phyloP scores from a whole-genome alignment of 2,113 vertebrate species.

The Actenoides lindsayi region DNA sequence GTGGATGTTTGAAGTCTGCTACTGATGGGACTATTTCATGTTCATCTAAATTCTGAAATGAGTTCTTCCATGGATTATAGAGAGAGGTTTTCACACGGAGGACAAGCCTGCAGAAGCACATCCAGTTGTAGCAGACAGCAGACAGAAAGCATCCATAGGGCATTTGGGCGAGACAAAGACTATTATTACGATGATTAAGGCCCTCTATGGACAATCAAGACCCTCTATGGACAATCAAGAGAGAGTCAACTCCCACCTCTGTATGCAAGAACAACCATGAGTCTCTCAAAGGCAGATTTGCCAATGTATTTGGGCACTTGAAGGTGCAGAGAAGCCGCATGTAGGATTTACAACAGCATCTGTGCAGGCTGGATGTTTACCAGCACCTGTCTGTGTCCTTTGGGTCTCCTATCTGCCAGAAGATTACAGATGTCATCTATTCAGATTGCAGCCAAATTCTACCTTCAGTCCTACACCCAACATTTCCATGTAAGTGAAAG shows the following conservation, averaged over 20 bases:
- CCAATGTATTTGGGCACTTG: neutral
- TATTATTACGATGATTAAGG: neutral
- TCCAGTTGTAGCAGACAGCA: neutral
- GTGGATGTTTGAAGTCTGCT: neutral
- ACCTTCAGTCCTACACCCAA: neutral
- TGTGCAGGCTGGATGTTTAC: neutral
- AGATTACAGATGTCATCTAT: neutral
- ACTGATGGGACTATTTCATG: neutral
- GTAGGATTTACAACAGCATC: neutral
- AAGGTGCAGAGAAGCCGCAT: neutral
- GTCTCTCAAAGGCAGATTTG: neutral
- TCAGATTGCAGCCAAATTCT: conserved; percentile 37
- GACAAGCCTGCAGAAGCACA: neutral
- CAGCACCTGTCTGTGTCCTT: conserved; percentile 10
- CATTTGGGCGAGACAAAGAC: neutral
- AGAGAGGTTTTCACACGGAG: neutral
- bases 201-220: neutral
- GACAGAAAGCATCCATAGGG: neutral
- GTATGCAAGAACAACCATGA: neutral
- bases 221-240: no score
- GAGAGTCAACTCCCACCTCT: neutral
- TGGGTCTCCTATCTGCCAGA: neutral
- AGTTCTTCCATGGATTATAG: neutral
- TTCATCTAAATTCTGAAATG: neutral
- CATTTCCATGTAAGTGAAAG: conserved; percentile 14